Evolutionary conservation across 2,797 vertebrate species (phyloP), one percentile per base, ranked within the genome.

Genomic region (Psittacula echo): DNA sequence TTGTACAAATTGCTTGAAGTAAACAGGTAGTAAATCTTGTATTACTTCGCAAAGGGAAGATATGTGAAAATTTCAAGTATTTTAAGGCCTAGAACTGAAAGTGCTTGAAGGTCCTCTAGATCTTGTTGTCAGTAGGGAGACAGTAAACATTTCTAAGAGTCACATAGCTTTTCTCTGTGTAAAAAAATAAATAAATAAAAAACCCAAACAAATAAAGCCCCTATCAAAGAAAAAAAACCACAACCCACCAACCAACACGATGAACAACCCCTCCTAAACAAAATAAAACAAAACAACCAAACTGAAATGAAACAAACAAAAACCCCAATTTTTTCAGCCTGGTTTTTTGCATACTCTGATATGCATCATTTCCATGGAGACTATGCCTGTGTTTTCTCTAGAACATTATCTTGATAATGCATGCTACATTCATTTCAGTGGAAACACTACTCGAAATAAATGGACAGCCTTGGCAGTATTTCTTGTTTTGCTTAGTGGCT

Each of bases 321-420:
- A 17, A 0, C 23, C 34, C 14, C 14, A n/a, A 7, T 29, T 32
- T 70, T n/a, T 62, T 72, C 50, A 74, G 29, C 8, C 21, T 70
- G 4, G 5, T 39, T 78, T 85, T 77, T 56, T 51, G 1, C 19
- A 68, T 19, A 75, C 16, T 62, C 66, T 56, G 12, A 5, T 64
- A 45, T 20, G 4, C 27, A 37, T 58, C 7, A 87, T 92, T 94
- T 93, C 90, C 75, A 85, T 87, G 78, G 92, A 85, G 68, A 85
- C 81, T 42, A 27, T 44, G 37, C 32, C n/a, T 64, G 10, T 17
- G 64, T 90, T 79, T 79, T 37, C 22, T 29, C 5, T 3, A 18
- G 22, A 66, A 90, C 5, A 48, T 61, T 71, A 64, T 45, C 32
- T 82, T 87, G 27, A 53, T 51, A 41, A 56, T 26, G 13, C 29